Percentiles rank a stretch among this genome's conserved stretches.
Conservation (phyloP, 2,888 invertebrate genomes). For the Trachelus tabidus region DNA sequence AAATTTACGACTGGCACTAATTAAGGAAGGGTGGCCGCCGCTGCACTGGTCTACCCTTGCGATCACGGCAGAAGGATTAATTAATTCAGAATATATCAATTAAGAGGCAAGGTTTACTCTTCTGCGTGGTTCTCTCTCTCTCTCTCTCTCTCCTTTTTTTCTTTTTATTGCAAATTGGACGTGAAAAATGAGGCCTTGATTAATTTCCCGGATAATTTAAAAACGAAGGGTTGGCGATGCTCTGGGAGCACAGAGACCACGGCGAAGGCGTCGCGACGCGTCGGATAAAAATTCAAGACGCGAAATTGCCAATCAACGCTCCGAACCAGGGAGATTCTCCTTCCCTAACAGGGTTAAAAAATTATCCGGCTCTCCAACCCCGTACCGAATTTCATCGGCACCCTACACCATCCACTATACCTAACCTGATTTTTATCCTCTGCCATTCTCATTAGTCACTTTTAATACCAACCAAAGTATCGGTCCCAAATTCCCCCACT, state of each 20-base stretch:
- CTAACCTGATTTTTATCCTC: not conserved
- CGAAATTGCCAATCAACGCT: constrained; percentile 65
- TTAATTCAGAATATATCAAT: constrained; percentile 67
- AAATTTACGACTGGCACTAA: constrained; percentile 65
- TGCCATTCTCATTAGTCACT: not conserved
- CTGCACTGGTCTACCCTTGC: constrained; percentile 21
- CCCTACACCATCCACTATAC: not conserved
- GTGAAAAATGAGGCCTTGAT: constrained; percentile 67
- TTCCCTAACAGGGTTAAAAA: constrained; percentile 63
- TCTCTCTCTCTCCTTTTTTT: constrained; percentile 34
- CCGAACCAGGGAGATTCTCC: constrained; percentile 25
- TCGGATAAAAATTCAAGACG: constrained; percentile 66
- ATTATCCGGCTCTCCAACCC: constrained; percentile 51
- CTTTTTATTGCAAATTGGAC: constrained; percentile 67
- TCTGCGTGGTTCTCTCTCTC: constrained; percentile 40
- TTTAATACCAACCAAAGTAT: not conserved
- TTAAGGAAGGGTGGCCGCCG: constrained; percentile 59
- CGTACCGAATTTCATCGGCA: constrained; percentile 58
- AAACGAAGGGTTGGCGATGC: constrained; percentile 62
- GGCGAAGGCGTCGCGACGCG: constrained; percentile 29
- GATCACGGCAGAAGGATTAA: constrained; percentile 56
- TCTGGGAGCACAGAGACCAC: not conserved
- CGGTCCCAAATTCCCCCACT: not conserved
- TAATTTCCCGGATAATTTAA: constrained; percentile 67
- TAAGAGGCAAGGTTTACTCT: constrained; percentile 65